Evolutionary conservation across 2,797 vertebrate genomes (phyloP).

Genomic region (Pangasius sanitwongsei): DNA sequence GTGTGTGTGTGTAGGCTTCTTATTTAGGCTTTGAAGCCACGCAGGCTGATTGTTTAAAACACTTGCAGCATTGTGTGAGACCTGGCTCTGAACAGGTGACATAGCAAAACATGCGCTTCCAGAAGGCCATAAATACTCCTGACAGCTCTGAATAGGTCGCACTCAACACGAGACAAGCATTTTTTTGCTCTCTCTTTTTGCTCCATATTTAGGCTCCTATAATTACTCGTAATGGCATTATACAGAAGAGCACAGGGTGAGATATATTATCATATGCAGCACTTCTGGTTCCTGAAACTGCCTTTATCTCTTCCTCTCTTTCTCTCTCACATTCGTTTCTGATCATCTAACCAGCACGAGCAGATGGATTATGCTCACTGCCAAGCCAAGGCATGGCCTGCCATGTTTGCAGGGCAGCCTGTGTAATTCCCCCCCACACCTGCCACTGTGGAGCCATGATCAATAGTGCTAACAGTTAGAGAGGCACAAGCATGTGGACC

Average conservation of each 20-base stretch:
- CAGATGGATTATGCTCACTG: slow-evolving; percentile 77
- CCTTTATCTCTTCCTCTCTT: slow-evolving; percentile 52
- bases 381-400: slow-evolving; percentile 76
- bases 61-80: slow-evolving; percentile 44
- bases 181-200: slow-evolving; percentile 47
- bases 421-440: slow-evolving; percentile 78
- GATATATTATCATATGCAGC: slow-evolving; percentile 65
- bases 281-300: slow-evolving; percentile 57
- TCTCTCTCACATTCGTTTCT: slow-evolving; percentile 60
- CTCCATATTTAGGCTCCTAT: slow-evolving; percentile 71
- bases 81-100: slow-evolving; percentile 66
- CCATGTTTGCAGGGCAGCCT: slow-evolving; percentile 77
- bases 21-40: slow-evolving; percentile 55
- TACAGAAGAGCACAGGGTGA: slow-evolving; percentile 51
- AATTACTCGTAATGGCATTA: slow-evolving; percentile 75
- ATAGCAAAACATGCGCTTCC: slow-evolving; percentile 62
- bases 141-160: slow-evolving; percentile 60
- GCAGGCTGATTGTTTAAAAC: slow-evolving; percentile 56
- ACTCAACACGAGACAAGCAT: slow-evolving; percentile 55
- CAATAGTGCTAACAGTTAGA: slow-evolving; percentile 63
- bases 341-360: slow-evolving; percentile 51
- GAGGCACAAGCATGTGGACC: slow-evolving; percentile 51
- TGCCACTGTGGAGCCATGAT: slow-evolving; percentile 69
- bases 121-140: slow-evolving; percentile 61
- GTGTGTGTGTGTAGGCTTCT: slow-evolving; percentile 14